Evolutionary conservation across 2,113 vertebrate genomes (phyloP).

Genomic region (Ailuropoda melanoleuca): DNA sequence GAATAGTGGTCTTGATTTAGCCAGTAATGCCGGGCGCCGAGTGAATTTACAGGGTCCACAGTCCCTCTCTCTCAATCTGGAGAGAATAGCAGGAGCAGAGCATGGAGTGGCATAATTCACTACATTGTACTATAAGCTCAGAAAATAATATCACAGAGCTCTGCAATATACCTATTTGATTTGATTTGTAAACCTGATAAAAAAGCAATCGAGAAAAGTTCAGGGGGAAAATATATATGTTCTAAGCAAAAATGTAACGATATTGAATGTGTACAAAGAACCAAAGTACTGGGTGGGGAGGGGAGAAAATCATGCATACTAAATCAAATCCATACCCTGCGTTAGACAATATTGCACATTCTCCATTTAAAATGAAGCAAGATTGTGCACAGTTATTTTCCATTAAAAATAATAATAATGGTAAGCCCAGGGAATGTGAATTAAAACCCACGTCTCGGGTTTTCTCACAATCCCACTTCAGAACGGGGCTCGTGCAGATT

Average conservation of each 20-base stretch:
- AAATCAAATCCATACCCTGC: constrained; percentile 74
- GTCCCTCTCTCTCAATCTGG: constrained; percentile 85
- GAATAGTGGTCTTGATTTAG: constrained; percentile 88
- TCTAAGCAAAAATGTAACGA: constrained; percentile 83
- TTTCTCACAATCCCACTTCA: constrained; percentile 60
- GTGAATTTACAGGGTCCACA: constrained; percentile 85
- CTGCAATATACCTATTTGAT: constrained; percentile 91
- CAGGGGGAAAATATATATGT: constrained; percentile 82
- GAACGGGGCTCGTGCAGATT: neutral
- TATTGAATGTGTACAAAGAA: constrained; percentile 82
- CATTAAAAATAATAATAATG: constrained; percentile 71
- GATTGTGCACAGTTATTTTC: constrained; percentile 76
- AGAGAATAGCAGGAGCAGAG: constrained; percentile 82
- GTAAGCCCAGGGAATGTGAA: constrained; percentile 62
- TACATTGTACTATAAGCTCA: constrained; percentile 86
- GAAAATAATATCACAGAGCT: constrained; percentile 88
- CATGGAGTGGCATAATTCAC: constrained; percentile 86
- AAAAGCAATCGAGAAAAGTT: constrained; percentile 89
- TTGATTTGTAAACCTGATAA: constrained; percentile 92
- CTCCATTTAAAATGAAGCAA: constrained; percentile 73
- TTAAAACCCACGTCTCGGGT: constrained; percentile 56
- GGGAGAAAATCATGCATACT: constrained; percentile 79
- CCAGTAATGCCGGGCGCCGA: constrained; percentile 82
- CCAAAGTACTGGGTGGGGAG: neutral
- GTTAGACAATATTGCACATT: constrained; percentile 78